These are phyloP conservation scores for Amphimedon queenslandica DNA, from an alignment of 37 sponge, comb jelly and placozoan species.

Conservation along the genomic window DNA sequence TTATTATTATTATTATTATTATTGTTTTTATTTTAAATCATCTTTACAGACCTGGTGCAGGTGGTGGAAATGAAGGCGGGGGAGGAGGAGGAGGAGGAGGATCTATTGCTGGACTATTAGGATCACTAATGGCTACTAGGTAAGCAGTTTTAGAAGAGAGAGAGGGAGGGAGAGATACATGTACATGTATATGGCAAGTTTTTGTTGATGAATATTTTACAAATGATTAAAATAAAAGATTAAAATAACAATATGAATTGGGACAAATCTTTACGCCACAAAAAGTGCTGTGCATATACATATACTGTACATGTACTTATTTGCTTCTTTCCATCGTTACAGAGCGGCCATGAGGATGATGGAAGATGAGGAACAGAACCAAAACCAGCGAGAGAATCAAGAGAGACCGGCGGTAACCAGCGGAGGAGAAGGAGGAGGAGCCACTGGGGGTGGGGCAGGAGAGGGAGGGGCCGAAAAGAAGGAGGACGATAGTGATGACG, in stretches of 20 bases:
- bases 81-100: background rate
- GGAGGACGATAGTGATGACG: background rate
- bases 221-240: too few relatives aligned
- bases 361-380: slow-evolving; percentile 1
- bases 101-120: background rate
- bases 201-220: too few relatives aligned
- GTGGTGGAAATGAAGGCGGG: background rate
- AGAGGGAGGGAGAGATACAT: too few relatives aligned
- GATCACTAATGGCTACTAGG: background rate
- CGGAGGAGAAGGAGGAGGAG: background rate
- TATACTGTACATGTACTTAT: too few relatives aligned
- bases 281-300: slow-evolving; percentile 10
- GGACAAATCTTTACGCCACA: too few relatives aligned
- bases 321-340: background rate
- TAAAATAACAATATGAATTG: too few relatives aligned
- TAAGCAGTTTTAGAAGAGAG: too few relatives aligned
- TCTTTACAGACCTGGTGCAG: background rate
- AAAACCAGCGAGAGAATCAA: background rate
- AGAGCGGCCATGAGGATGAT: slow-evolving; percentile 8
- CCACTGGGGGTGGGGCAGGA: background rate
- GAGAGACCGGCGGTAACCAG: background rate
- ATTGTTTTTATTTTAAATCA: too few relatives aligned
- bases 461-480: slow-evolving; percentile 7
- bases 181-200: too few relatives aligned
- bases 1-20: too few relatives aligned